Evolutionary conservation across 2,888 invertebrate genomes (phyloP).

Genomic region (Amorpha juglandis): DNA sequence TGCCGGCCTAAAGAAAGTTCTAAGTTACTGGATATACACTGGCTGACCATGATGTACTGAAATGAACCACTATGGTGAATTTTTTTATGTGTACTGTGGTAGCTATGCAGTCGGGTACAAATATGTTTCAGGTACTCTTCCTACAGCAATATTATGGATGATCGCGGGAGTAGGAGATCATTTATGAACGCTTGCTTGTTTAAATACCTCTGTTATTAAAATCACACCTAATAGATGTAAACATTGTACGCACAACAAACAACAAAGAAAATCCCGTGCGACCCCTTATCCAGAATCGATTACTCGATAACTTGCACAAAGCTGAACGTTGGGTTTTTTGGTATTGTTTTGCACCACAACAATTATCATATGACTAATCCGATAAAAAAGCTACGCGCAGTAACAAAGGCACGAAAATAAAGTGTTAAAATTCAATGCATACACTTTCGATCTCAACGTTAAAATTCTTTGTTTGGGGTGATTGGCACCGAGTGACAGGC

Average conservation of each 20-base stretch:
- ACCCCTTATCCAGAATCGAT: conserved; percentile 15
- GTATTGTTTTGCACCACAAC: conserved; percentile 24
- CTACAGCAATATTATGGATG: no score
- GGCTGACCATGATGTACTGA: no score
- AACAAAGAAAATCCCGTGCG: background rate
- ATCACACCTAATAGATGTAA: background rate
- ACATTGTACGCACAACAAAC: background rate
- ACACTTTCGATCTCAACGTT: conserved; percentile 65
- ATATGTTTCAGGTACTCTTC: no score
- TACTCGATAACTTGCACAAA: conserved; percentile 1
- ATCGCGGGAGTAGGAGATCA: no score
- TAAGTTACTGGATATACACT: no score
- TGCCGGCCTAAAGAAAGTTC: no score
- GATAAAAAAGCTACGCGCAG: conserved; percentile 24
- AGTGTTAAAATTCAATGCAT: conserved; percentile 69
- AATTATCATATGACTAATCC: conserved; percentile 28
- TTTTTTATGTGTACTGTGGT: no score
- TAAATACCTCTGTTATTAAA: no score
- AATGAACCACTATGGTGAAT: no score
- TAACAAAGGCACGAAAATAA: conserved; percentile 40
- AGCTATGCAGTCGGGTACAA: no score
- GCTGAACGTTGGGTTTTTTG: conserved; percentile 24
- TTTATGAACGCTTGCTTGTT: no score
- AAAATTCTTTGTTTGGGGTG: conserved; percentile 69
- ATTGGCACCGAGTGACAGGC: conserved; percentile 46